Evolutionary conservation across 2,888 invertebrate species (phyloP).

Genomic region (Protophormia terraenovae): DNA sequence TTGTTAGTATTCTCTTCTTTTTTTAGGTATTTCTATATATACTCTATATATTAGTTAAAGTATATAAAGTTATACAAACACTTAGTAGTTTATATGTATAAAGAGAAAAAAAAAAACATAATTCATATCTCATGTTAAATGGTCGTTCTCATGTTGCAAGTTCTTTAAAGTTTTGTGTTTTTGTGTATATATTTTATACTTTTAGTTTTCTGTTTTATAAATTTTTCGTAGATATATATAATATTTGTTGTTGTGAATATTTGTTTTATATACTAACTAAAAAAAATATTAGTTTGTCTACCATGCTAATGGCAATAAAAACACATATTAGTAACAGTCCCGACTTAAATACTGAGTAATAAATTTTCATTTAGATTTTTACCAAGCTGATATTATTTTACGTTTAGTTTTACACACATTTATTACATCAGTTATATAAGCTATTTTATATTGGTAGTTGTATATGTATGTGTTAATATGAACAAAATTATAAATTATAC

Average conservation of each 20-base stretch:
- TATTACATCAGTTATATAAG: not conserved
- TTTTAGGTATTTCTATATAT: too few relatives aligned
- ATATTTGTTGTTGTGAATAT: conserved; percentile 7
- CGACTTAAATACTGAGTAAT: conserved; percentile 61
- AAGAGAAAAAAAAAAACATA: conserved; percentile 15
- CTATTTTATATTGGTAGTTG: not conserved
- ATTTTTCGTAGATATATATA: not conserved
- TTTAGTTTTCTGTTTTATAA: conserved; percentile 17
- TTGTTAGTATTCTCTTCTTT: not conserved
- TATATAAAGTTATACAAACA: not conserved
- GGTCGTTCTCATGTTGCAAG: conserved; percentile 48
- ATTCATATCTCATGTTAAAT: conserved; percentile 60
- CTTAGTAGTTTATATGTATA: not conserved
- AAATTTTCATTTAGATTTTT: conserved; percentile 66
- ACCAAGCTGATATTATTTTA: conserved; percentile 57
- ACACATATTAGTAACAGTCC: conserved; percentile 25
- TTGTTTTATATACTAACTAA: conserved; percentile 26
- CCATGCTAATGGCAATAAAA: conserved; percentile 21
- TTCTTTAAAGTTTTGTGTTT: conserved; percentile 15
- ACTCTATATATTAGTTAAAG: too few relatives aligned
- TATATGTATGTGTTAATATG: not conserved
- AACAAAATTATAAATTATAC: conserved; percentile 8
- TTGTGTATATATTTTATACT: not conserved
- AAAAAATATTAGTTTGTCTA: conserved; percentile 19
- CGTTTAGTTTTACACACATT: conserved; percentile 55